phyloP scores from a whole-genome alignment of 2,888 invertebrate species.

The Macrosoma leucophasiata region DNA sequence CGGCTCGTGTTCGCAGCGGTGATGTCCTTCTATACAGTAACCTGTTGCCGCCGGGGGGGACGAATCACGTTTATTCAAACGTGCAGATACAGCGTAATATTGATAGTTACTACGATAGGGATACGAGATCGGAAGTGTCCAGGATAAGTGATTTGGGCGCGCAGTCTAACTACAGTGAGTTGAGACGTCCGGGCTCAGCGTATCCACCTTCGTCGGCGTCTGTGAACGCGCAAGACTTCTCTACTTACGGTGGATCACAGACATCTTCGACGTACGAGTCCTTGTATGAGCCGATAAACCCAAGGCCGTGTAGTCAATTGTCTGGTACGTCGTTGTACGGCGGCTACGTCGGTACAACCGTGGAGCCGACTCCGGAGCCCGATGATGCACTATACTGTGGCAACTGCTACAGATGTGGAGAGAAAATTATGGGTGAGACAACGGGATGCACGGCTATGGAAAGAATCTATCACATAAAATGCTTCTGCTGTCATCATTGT shows the following conservation, averaged over 20 bases:
- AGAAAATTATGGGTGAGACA: constrained; percentile 94
- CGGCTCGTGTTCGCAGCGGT: constrained; percentile 53
- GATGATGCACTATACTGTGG: constrained; percentile 85
- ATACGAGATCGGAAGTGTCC: constrained; percentile 60
- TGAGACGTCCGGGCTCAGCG: constrained; percentile 75
- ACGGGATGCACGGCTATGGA: constrained; percentile 99
- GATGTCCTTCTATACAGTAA: constrained; percentile 68
- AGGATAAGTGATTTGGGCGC: constrained; percentile 68
- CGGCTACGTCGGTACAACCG: constrained; percentile 81
- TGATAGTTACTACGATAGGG: constrained; percentile 69
- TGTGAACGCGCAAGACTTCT: constrained; percentile 71
- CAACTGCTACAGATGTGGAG: constrained; percentile 93
- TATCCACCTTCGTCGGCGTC: constrained; percentile 70
- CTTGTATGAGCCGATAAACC: constrained; percentile 79
- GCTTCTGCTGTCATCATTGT: constrained; percentile 96
- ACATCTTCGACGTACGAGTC: constrained; percentile 80
- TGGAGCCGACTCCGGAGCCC: constrained; percentile 86
- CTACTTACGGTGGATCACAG: constrained; percentile 75
- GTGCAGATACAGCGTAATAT: constrained; percentile 66
- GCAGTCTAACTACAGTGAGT: constrained; percentile 79
- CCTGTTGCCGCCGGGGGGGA: constrained; percentile 64
- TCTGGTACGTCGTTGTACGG: constrained; percentile 77
- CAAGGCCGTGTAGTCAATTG: constrained; percentile 75
- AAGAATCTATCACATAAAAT: constrained; percentile 95
- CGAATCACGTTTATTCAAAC: constrained; percentile 69